phyloP scores from a whole-genome alignment of 2,797 vertebrate species.

The Tokudaia muenninki region DNA sequence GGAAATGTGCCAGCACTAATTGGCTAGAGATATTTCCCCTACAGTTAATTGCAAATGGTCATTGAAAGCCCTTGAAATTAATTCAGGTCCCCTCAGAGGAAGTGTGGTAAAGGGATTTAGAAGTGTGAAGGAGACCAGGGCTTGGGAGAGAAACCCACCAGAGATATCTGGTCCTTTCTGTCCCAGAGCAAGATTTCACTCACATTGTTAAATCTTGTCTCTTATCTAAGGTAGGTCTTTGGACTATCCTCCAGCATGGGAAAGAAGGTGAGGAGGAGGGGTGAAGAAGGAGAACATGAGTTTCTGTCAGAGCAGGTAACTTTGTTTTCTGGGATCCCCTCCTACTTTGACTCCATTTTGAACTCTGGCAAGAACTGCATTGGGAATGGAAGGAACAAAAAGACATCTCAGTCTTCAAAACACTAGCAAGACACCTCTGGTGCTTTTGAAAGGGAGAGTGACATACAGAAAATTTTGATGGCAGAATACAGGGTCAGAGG shows the following conservation, averaged over 20 bases:
- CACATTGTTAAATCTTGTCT: not conserved
- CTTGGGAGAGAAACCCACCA: not conserved
- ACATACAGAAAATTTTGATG: not conserved
- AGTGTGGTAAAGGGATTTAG: conserved; percentile 84
- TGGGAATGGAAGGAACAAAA: not conserved
- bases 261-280: not conserved
- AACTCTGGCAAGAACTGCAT: not conserved
- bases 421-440: not conserved
- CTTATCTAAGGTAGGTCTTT: not conserved
- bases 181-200: not conserved
- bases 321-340: not conserved
- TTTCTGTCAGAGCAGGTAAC: no score
- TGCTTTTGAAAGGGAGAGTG: not conserved
- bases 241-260: not conserved
- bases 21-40: conserved; percentile 75
- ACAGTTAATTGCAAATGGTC: conserved; percentile 83
- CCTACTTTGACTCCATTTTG: not conserved
- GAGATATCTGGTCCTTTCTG: not conserved
- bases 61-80: conserved; percentile 84
- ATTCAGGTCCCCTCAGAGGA: conserved; percentile 75
- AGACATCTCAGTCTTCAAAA: not conserved
- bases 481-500: not conserved
- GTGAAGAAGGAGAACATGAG: no score
- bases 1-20: conserved; percentile 76
- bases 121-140: conserved; percentile 81